Percentiles rank a stretch among this genome's conserved stretches.
These are phyloP conservation scores for Coptodon rendalli DNA, from an alignment of 2,113 vertebrate species.

Conservation along the genomic window DNA sequence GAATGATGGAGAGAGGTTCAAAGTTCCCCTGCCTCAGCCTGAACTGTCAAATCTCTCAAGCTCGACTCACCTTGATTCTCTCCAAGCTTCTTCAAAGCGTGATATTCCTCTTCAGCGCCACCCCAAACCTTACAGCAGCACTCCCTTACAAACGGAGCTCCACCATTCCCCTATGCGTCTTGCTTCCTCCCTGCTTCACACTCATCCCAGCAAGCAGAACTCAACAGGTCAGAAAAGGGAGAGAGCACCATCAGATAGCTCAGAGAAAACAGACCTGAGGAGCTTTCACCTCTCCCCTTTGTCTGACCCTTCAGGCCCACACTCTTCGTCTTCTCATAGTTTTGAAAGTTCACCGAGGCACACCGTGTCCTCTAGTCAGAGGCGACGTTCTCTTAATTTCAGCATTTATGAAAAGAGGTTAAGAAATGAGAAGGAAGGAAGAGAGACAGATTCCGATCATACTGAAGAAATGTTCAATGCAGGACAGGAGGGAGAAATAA, in stretches of 20 bases:
- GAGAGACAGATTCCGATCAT: neutral
- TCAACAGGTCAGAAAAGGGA: neutral
- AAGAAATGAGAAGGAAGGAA: neutral
- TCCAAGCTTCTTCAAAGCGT: neutral
- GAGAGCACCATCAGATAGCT: neutral
- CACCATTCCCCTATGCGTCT: neutral
- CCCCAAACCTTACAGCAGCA: constrained; percentile 56
- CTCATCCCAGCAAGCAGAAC: neutral
- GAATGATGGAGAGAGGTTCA: neutral
- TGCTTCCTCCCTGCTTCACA: neutral
- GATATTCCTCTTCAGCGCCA: neutral
- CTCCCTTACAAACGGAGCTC: constrained; percentile 48
- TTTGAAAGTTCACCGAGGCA: neutral
- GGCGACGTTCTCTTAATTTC: neutral
- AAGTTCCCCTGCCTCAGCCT: neutral
- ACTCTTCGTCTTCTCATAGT: neutral
- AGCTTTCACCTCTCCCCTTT: constrained; percentile 22
- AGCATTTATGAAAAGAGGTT: neutral
- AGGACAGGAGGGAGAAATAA: constrained; percentile 42
- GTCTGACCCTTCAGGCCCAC: neutral
- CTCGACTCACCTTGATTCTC: neutral
- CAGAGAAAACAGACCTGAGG: neutral
- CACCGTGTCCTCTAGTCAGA: neutral
- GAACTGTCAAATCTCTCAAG: neutral
- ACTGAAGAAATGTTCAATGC: constrained; percentile 49